phyloP scores from a whole-genome alignment of 1,140 invertebrate species.

The Drosophila ambigua region DNA sequence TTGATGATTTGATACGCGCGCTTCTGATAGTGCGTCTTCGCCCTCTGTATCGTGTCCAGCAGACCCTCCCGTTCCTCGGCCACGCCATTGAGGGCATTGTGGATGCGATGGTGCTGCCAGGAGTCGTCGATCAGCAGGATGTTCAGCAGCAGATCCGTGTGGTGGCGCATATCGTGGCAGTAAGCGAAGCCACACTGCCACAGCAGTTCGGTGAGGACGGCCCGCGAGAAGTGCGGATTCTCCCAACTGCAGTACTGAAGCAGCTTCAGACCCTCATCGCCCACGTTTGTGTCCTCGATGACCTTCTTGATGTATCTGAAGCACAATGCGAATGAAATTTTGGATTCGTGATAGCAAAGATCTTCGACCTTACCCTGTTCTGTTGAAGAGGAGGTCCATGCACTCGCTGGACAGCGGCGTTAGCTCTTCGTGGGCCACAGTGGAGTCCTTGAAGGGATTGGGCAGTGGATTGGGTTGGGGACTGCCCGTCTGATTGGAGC shows the following conservation, averaged over 20 bases:
- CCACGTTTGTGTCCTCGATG: constrained; percentile 96
- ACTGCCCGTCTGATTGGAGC: constrained; percentile 86
- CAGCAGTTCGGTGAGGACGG: constrained; percentile 94
- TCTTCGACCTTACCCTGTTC: constrained; percentile 86
- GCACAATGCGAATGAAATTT: neutral
- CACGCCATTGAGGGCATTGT: constrained; percentile 95
- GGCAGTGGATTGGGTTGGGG: constrained; percentile 87
- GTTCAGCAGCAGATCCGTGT: constrained; percentile 94
- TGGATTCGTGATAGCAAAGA: no score
- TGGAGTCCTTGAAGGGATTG: constrained; percentile 92
- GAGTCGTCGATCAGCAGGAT: constrained; percentile 96
- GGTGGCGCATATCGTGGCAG: constrained; percentile 96
- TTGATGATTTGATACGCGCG: constrained; percentile 98
- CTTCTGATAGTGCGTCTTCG: constrained; percentile 98
- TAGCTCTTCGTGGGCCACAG: constrained; percentile 87
- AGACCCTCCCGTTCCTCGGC: constrained; percentile 96
- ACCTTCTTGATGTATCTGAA: constrained; percentile 96
- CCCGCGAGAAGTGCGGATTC: constrained; percentile 95
- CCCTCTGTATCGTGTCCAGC: constrained; percentile 95
- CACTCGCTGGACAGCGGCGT: constrained; percentile 91
- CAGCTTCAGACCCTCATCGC: constrained; percentile 95
- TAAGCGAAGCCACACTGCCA: constrained; percentile 98
- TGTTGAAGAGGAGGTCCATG: constrained; percentile 92
- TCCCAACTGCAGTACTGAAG: constrained; percentile 98
- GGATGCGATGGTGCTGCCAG: constrained; percentile 96